Conservation (phyloP, 2,113 vertebrate genomes). For the Sinocyclocheilus grahami region DNA sequence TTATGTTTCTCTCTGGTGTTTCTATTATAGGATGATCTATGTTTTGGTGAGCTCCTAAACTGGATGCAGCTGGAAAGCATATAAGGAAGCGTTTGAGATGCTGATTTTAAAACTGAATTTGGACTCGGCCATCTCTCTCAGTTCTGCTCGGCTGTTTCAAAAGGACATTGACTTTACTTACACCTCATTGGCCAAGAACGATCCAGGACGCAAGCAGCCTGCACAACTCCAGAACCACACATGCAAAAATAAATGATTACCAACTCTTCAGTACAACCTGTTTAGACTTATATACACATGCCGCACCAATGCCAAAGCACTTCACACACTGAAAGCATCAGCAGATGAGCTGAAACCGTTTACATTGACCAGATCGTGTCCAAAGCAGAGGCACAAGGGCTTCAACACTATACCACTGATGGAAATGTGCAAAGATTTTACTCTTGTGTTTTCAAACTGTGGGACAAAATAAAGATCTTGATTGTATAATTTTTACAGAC, state of each 20-base stretch:
- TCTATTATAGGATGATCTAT: conserved; percentile 92
- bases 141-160: conserved; percentile 59
- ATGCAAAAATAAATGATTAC: conserved; percentile 13
- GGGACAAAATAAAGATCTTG: conserved; percentile 37
- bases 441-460: background rate
- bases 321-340: conserved; percentile 36
- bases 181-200: conserved; percentile 30
- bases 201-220: conserved; percentile 36
- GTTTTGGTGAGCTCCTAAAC: conserved; percentile 98
- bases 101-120: conserved; percentile 62
- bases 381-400: background rate
- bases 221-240: conserved; percentile 20
- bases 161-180: conserved; percentile 61
- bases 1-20: conserved; percentile 8
- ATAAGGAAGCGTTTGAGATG: conserved; percentile 61
- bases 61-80: conserved; percentile 35
- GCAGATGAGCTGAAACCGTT: background rate
- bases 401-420: conserved; percentile 1
- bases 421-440: background rate
- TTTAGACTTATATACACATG: conserved; percentile 2
- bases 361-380: background rate
- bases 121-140: conserved; percentile 61
- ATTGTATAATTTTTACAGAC: conserved; percentile 35
- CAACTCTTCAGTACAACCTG: conserved; percentile 10
- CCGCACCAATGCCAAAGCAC: background rate